Evolutionary conservation across 1,140 invertebrate species (phyloP).

Genomic region (Danaus melanippus): DNA sequence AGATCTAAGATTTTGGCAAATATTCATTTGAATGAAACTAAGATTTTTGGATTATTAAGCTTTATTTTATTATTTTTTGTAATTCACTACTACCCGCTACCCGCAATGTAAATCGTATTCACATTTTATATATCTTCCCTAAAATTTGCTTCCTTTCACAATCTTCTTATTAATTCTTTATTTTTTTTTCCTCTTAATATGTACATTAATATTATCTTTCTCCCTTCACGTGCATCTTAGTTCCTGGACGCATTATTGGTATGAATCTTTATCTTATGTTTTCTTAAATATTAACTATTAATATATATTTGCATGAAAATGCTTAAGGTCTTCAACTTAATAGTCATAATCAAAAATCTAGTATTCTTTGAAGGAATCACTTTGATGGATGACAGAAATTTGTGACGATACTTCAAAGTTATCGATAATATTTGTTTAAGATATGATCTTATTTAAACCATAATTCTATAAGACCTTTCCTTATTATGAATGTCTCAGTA

Average conservation of each 20-base stretch:
- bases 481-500: too few relatives aligned
- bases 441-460: too few relatives aligned
- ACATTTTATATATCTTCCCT: background rate
- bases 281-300: too few relatives aligned
- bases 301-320: conserved; percentile 2
- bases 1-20: too few relatives aligned
- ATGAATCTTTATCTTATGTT: conserved; percentile 21
- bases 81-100: too few relatives aligned
- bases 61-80: too few relatives aligned
- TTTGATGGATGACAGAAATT: background rate
- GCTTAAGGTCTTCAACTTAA: background rate
- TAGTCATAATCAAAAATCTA: background rate
- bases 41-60: too few relatives aligned
- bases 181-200: conserved; percentile 2
- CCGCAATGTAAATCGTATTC: too few relatives aligned
- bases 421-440: too few relatives aligned
- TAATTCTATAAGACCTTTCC: too few relatives aligned
- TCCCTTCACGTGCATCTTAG: conserved; percentile 30
- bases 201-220: conserved; percentile 13
- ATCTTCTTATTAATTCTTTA: background rate
- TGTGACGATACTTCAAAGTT: too few relatives aligned
- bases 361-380: background rate
- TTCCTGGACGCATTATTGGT: conserved; percentile 58
- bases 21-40: too few relatives aligned
- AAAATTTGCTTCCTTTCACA: background rate